Conservation (phyloP, 2,797 vertebrate species). For the Pteropus rufus region DNA sequence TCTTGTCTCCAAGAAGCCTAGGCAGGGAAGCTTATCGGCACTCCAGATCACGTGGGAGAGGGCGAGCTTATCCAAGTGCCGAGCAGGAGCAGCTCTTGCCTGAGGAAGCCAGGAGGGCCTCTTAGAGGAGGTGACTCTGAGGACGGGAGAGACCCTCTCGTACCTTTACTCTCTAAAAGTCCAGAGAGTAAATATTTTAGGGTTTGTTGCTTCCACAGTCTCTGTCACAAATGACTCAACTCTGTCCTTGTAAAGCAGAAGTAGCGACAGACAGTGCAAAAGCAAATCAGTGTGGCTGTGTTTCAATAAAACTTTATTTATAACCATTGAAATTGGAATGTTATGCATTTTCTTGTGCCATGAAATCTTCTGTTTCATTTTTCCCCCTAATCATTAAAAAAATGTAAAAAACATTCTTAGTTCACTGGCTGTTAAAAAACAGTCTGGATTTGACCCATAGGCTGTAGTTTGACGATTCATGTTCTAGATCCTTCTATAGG, state of each 20-base stretch:
- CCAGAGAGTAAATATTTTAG: neutral
- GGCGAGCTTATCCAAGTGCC: neutral
- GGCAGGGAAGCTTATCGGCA: neutral
- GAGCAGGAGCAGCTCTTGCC: neutral
- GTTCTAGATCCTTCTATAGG: neutral
- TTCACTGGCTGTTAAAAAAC: neutral
- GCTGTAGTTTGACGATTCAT: neutral
- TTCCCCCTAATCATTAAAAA: neutral
- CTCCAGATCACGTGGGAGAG: neutral
- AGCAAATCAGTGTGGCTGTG: rapidly evolving
- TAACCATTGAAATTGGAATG: neutral
- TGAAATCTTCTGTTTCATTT: neutral
- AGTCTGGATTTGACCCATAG: neutral
- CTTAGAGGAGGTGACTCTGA: neutral
- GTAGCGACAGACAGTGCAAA: rapidly evolving
- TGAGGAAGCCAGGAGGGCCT: neutral
- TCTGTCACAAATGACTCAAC: neutral
- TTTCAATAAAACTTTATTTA: neutral
- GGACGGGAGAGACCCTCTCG: neutral
- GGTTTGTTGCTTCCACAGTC: neutral
- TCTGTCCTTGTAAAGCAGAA: neutral
- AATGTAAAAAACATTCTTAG: neutral
- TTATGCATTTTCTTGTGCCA: neutral
- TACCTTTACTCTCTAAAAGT: neutral
- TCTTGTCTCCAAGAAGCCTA: neutral